Evolutionary conservation across 1,140 invertebrate genomes (phyloP).

Genomic region (Anthonomus grandis): DNA sequence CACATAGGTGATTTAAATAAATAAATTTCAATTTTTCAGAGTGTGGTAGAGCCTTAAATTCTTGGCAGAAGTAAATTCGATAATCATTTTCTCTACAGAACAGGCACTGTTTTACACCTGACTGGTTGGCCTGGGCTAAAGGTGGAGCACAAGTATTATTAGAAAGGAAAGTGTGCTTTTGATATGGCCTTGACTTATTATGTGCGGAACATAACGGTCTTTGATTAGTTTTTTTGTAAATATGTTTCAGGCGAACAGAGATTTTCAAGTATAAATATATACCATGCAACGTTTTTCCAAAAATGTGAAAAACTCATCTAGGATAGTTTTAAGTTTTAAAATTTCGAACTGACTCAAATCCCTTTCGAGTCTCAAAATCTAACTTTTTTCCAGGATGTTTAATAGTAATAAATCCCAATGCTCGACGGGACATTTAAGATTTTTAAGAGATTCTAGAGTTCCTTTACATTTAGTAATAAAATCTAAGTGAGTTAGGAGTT

Average conservation of each 20-base stretch:
- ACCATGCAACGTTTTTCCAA: neutral
- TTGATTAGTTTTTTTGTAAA: neutral
- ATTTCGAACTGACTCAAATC: neutral
- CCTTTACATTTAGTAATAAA: neutral
- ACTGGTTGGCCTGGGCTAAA: neutral
- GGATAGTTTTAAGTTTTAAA: neutral
- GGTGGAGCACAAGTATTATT: too few relatives aligned
- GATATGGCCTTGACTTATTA: too few relatives aligned
- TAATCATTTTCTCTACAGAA: neutral
- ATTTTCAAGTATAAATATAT: neutral
- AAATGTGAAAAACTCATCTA: neutral
- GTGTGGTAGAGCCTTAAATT: too few relatives aligned
- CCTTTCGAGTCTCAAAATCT: neutral
- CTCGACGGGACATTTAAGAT: too few relatives aligned
- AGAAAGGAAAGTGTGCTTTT: too few relatives aligned
- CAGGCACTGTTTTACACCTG: neutral
- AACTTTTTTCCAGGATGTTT: too few relatives aligned
- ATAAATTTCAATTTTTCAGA: neutral
- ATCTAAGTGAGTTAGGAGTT: too few relatives aligned
- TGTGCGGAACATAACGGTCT: neutral
- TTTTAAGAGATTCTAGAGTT: neutral
- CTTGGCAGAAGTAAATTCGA: too few relatives aligned
- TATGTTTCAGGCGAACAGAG: neutral
- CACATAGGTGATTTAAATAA: neutral
- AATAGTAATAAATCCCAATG: too few relatives aligned